Evolutionary conservation across 2,113 vertebrate species (phyloP), one percentile per base, ranked within the genome.

Genomic region (Heterotis niloticus): DNA sequence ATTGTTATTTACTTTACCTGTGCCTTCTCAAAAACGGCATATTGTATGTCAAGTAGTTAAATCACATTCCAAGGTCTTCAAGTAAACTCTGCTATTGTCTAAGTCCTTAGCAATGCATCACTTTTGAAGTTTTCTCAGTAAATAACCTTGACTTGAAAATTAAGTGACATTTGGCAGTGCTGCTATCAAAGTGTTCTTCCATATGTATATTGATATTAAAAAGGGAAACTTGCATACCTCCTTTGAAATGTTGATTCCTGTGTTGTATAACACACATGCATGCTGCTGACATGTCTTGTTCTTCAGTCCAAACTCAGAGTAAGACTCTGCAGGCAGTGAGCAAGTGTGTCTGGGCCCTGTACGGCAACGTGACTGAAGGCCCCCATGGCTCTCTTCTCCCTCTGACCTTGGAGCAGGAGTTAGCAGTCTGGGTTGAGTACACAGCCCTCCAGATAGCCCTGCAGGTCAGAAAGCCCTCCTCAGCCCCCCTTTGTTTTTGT

Each of bases 351-450:
- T 90, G 90, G 91, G 66, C 82, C 72, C 86, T 85, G 73, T 91
- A 91, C 85, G 82, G 89, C 66, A 81, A 17, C 59, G 79, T 83
- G 81, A 88, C 86, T 44, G 81, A 87, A 60, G 81, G 76, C 54
- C 23, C 72, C 7, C 81, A 79, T 52, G 59, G 56, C 54, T 81
- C 66, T 28, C 79, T 1, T 16, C 54, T 65, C 11, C 64, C 66
- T 23, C 88, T 91, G 4, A 82, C 90, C 1, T 64, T 81, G 0
- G 66, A 67, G 0, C 88, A 90, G 85, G 89, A 83, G 84, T 86
- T 90, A 83, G 91, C 92, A 81, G 82, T 90, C 74, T 93, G 91
- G 91, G 82, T 93, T 79, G 91, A 92, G 81, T 90, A 91, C 71
- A 86, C 88, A 23, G 91, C 92, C 26, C 89, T 93, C 80, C 86